These are phyloP conservation scores for Ariolimax columbianus DNA, from an alignment of 2,888 invertebrate genomes.

Conservation along the genomic window DNA sequence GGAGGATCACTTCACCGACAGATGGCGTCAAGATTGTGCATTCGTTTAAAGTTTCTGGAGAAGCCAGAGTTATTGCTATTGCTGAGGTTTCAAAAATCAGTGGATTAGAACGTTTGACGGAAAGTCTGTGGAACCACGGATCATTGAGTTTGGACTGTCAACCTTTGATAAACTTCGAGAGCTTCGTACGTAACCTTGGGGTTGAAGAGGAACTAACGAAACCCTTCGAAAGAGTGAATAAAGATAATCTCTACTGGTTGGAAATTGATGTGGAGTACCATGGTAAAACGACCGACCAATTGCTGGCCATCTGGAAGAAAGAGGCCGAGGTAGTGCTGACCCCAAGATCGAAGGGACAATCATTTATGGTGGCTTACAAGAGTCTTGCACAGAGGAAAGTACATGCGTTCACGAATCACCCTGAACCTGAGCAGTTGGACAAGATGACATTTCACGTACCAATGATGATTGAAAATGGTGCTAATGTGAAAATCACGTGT, in stretches of 20 bases:
- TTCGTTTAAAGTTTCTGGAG: slow-evolving; percentile 8
- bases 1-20: not conserved
- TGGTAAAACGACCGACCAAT: not conserved
- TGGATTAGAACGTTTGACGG: not conserved
- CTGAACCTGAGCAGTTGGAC: not conserved
- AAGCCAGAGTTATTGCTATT: slow-evolving; percentile 1
- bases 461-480: not conserved
- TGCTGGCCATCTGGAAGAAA: not conserved
- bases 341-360: not conserved
- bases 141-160: not conserved
- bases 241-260: not conserved
- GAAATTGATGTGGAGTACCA: not conserved
- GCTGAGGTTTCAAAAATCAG: not conserved
- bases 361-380: not conserved
- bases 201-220: not conserved
- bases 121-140: not conserved
- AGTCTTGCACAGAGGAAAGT: slow-evolving; percentile 5
- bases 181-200: not conserved
- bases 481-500: not conserved
- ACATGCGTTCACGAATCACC: not conserved
- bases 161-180: not conserved
- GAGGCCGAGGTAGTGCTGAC: not conserved
- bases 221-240: not conserved
- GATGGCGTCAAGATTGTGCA: not conserved
- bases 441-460: not conserved